Percentiles rank a stretch among this genome's conserved stretches.
Conservation (phyloP, 2,888 invertebrate genomes). For the Meloe dianella region DNA sequence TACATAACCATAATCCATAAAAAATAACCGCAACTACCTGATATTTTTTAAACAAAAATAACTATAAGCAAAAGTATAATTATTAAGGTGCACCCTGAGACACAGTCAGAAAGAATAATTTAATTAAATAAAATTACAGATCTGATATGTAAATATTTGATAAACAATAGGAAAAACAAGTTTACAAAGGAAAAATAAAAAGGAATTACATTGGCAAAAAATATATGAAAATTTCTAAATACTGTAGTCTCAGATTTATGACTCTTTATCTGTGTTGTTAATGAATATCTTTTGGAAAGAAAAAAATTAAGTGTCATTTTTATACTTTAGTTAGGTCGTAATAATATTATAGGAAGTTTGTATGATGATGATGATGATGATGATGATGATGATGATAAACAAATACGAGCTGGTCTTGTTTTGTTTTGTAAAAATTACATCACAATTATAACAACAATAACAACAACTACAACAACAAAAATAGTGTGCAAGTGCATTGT, state of each 20-base stretch:
- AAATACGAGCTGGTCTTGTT: slow-evolving; percentile 53
- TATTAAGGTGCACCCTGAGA: slow-evolving; percentile 32
- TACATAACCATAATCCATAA: slow-evolving; percentile 71
- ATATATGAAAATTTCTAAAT: not conserved
- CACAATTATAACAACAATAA: not conserved
- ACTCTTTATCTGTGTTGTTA: slow-evolving; percentile 52
- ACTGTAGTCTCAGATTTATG: slow-evolving; percentile 45
- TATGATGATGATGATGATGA: slow-evolving; percentile 29
- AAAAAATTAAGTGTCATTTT: slow-evolving; percentile 46
- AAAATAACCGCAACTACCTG: slow-evolving; percentile 33
- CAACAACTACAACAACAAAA: not conserved
- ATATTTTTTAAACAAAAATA: slow-evolving; percentile 27
- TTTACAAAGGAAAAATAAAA: not conserved
- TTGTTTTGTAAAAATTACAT: slow-evolving; percentile 27
- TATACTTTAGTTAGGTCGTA: slow-evolving; percentile 45
- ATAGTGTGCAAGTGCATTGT: slow-evolving; percentile 26
- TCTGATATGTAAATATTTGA: slow-evolving; percentile 8
- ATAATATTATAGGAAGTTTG: slow-evolving; percentile 35
- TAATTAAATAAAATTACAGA: not conserved
- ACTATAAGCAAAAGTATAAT: not conserved
- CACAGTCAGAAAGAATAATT: slow-evolving; percentile 16
- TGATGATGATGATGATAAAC: slow-evolving; percentile 31
- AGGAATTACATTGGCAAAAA: not conserved
- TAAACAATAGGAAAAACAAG: not conserved
- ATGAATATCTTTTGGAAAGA: slow-evolving; percentile 33